Evolutionary conservation across 2,797 vertebrate genomes (phyloP).

Genomic region (Pantherophis alleghaniensis): DNA sequence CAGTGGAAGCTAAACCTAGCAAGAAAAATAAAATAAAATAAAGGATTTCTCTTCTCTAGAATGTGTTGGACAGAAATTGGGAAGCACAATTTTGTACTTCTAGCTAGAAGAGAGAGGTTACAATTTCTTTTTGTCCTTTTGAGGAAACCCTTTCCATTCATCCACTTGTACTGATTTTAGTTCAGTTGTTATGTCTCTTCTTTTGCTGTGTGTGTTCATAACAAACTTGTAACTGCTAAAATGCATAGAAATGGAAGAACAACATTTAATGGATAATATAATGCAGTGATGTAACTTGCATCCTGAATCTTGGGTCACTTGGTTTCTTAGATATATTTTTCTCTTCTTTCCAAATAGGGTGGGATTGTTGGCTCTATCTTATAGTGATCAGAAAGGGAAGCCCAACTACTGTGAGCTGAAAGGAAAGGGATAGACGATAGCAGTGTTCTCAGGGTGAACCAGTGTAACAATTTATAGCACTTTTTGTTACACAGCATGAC

Average conservation of each 20-base stretch:
- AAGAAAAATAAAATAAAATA: neutral
- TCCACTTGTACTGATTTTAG: neutral
- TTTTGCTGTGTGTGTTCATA: neutral
- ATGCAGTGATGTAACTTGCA: neutral
- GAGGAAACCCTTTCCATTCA: neutral
- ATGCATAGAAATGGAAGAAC: neutral
- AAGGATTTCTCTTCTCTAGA: neutral
- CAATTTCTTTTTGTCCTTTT: neutral
- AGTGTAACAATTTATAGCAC: neutral
- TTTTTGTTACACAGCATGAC: neutral
- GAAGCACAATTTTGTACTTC: neutral
- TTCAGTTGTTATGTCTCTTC: neutral
- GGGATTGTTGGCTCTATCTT: neutral
- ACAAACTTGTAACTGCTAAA: neutral
- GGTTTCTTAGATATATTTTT: neutral
- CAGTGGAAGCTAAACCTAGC: neutral
- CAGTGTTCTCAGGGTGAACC: neutral
- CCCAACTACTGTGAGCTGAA: neutral
- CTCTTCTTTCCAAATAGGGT: neutral
- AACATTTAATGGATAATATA: neutral
- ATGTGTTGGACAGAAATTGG: neutral
- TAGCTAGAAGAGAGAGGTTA: neutral
- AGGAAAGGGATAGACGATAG: neutral
- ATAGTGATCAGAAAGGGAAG: neutral
- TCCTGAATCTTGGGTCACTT: neutral